Percentiles rank a stretch among this genome's conserved stretches.
These are phyloP conservation scores for Crypturellus tataupa DNA, from an alignment of 2,797 vertebrate species.

Conservation along the genomic window DNA sequence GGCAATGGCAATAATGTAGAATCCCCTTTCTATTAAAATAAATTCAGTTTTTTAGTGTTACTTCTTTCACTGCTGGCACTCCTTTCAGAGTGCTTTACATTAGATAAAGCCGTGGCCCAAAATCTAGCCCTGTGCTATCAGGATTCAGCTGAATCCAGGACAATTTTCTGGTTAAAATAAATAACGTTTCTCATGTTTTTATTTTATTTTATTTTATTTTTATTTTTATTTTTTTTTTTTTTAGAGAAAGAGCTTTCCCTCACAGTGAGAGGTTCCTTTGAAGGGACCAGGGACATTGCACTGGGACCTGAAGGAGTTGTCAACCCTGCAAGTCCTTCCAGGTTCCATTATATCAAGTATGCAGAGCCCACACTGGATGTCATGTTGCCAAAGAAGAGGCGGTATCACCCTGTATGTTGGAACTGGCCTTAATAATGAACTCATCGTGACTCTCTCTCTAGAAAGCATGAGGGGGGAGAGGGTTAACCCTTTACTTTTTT, in stretches of 20 bases:
- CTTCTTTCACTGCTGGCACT: not conserved
- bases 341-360: constrained; percentile 84
- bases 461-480: not conserved
- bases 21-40: not conserved
- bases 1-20: not conserved
- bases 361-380: constrained; percentile 69
- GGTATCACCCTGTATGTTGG: constrained; percentile 60
- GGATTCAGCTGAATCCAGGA: not conserved
- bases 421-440: not conserved
- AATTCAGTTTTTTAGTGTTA: accelerated
- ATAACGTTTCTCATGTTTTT: not conserved
- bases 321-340: not conserved
- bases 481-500: not conserved
- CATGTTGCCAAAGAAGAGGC: constrained; percentile 71
- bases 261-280: constrained; percentile 84
- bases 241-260: constrained; percentile 81
- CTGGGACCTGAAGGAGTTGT: not conserved
- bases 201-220: not conserved
- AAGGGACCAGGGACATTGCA: constrained; percentile 68
- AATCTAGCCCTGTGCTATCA: not conserved
- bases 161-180: not conserved
- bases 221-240: not conserved
- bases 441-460: not conserved
- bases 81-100: not conserved
- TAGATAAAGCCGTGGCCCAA: not conserved